phyloP scores from a whole-genome alignment of 1,140 invertebrate species.

The Saccostrea cuccullata region DNA sequence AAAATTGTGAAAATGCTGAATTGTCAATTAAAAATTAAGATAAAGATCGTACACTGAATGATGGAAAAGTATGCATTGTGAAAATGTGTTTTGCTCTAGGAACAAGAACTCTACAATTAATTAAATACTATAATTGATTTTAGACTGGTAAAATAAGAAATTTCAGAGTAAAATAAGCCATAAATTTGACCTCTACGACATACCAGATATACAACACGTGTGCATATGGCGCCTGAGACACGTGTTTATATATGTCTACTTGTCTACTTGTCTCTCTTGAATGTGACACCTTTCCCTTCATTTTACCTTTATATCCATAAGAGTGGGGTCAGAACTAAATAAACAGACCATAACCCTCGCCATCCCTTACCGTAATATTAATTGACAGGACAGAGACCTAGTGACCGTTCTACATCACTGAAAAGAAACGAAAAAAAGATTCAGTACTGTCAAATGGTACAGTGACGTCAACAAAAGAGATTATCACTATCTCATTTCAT shows the following conservation, averaged over 20 bases:
- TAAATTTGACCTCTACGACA: no score
- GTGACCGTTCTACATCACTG: slow-evolving; percentile 20
- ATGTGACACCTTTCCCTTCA: background rate
- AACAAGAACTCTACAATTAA: no score
- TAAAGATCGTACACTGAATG: no score
- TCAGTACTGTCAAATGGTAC: background rate
- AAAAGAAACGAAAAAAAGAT: background rate
- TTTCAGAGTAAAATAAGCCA: no score
- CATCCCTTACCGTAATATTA: slow-evolving; percentile 1
- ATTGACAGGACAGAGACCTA: background rate
- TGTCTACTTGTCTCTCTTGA: background rate
- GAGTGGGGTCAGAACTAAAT: background rate
- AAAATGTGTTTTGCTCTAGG: no score
- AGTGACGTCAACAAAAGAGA: slow-evolving; percentile 12
- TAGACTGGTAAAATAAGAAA: no score
- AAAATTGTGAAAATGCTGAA: no score
- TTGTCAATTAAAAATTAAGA: no score
- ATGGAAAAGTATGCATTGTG: no score
- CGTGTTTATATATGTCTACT: background rate
- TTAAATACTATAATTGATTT: no score
- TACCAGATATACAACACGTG: no score
- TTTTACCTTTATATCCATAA: background rate
- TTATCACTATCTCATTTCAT: background rate
- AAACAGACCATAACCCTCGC: slow-evolving; percentile 3
- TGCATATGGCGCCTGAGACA: background rate